Percentiles rank a stretch among this genome's conserved stretches.
These are phyloP conservation scores for Troglohyphantes excavatus DNA, from an alignment of 2,888 invertebrate genomes.

Conservation along the genomic window DNA sequence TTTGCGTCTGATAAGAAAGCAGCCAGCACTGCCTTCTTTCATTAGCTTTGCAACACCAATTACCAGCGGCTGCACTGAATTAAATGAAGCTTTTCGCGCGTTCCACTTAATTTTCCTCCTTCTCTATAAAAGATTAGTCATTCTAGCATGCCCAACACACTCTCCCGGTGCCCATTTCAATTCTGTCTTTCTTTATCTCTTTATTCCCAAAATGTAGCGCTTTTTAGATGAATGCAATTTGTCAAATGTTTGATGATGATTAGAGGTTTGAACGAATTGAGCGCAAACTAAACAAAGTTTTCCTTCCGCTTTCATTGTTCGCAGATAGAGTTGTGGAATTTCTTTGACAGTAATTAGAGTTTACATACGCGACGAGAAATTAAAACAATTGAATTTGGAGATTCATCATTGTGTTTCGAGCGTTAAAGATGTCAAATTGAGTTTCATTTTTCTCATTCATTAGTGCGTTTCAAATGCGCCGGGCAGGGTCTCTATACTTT, in stretches of 20 bases:
- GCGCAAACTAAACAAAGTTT: slow-evolving; percentile 28
- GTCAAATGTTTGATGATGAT: slow-evolving; percentile 46
- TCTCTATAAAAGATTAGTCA: slow-evolving; percentile 36
- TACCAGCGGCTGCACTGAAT: slow-evolving; percentile 44
- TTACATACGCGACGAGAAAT: slow-evolving; percentile 17
- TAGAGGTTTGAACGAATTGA: slow-evolving; percentile 39
- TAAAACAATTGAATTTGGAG: slow-evolving; percentile 38
- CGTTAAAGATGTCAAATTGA: slow-evolving; percentile 29
- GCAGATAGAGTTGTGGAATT: slow-evolving; percentile 16
- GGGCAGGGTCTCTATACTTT: not conserved
- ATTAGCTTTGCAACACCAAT: slow-evolving; percentile 55
- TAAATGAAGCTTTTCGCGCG: slow-evolving; percentile 49
- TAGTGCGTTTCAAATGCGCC: not conserved
- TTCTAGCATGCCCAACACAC: not conserved
- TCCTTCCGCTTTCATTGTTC: slow-evolving; percentile 31
- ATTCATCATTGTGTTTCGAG: slow-evolving; percentile 23
- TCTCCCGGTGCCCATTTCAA: slow-evolving; percentile 37
- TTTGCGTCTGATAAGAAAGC: slow-evolving; percentile 49
- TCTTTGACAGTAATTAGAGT: slow-evolving; percentile 50
- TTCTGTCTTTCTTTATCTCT: not conserved
- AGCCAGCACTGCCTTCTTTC: slow-evolving; percentile 43
- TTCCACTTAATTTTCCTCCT: slow-evolving; percentile 48
- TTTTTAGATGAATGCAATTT: slow-evolving; percentile 9
- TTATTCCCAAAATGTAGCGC: not conserved
- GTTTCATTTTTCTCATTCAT: slow-evolving; percentile 26